Percentiles rank a stretch among this genome's conserved stretches.
Conservation (phyloP, 37 sponge, comb jelly and placozoan genomes). For the Diacarnus erythraeanus region DNA sequence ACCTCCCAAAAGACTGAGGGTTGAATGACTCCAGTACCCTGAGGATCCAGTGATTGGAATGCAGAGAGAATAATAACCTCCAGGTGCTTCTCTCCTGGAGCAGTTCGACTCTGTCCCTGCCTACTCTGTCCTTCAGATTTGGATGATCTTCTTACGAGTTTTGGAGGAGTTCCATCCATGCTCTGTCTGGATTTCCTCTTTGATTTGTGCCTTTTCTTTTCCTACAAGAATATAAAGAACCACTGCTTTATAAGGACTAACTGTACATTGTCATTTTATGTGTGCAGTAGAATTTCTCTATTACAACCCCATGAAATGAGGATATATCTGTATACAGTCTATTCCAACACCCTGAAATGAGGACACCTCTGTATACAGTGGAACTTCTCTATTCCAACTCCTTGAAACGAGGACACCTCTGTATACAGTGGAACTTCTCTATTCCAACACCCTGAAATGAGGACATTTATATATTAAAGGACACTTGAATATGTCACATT, state of each 20-base stretch:
- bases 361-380: too few species aligned
- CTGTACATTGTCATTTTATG: too few species aligned
- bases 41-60: constrained; percentile 39
- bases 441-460: too few species aligned
- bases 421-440: too few species aligned
- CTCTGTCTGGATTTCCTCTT: constrained; percentile 9
- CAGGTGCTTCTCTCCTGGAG: constrained; percentile 8
- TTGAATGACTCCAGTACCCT: constrained; percentile 31
- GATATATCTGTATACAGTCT: too few species aligned
- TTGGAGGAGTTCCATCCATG: background rate
- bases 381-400: too few species aligned
- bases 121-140: background rate
- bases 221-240: background rate
- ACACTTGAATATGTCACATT: too few species aligned
- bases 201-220: constrained; percentile 23
- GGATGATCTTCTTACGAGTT: background rate
- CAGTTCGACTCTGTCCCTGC: background rate
- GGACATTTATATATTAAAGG: too few species aligned
- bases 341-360: too few species aligned
- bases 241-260: background rate
- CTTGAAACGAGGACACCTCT: too few species aligned
- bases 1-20: constrained; percentile 48
- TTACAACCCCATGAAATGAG: too few species aligned
- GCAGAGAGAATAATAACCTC: constrained; percentile 23
- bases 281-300: too few species aligned